Conservation (phyloP, 2,888 invertebrate genomes). For the Sturmia bella region DNA sequence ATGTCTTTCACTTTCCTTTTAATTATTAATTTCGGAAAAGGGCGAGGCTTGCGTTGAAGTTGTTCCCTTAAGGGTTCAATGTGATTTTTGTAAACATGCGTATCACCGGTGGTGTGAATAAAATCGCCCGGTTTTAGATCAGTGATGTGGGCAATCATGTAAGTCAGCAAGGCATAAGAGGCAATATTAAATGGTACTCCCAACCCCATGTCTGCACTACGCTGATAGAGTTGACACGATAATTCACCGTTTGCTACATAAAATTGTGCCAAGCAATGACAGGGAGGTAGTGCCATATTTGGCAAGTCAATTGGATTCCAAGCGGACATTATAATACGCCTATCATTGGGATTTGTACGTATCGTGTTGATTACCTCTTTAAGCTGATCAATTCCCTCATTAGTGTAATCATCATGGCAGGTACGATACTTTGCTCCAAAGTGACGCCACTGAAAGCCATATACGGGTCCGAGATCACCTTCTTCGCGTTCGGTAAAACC, state of each 20-base stretch:
- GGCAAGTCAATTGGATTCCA: conserved; percentile 96
- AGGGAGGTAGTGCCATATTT: conserved; percentile 97
- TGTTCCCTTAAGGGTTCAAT: conserved; percentile 91
- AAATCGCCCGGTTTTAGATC: conserved; percentile 95
- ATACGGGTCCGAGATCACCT: conserved; percentile 97
- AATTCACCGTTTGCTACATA: conserved; percentile 92
- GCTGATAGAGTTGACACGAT: conserved; percentile 96
- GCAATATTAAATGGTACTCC: conserved; percentile 99
- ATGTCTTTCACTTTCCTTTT: conserved; percentile 88
- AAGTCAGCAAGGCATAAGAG: conserved; percentile 95
- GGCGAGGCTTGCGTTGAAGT: conserved; percentile 88
- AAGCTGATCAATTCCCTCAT: conserved; percentile 95
- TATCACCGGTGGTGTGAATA: conserved; percentile 96
- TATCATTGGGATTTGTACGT: conserved; percentile 90
- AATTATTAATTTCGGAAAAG: conserved; percentile 92
- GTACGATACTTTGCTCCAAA: conserved; percentile 95
- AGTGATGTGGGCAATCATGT: conserved; percentile 98
- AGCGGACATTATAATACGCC: conserved; percentile 95
- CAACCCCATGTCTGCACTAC: conserved; percentile 98
- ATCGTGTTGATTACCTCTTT: conserved; percentile 89
- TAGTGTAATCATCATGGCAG: conserved; percentile 91
- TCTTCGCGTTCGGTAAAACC: conserved; percentile 93
- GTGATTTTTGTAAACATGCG: conserved; percentile 96
- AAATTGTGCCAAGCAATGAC: conserved; percentile 97
- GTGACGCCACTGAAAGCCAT: conserved; percentile 99